Base-by-base conservation (phyloP, 1,140 invertebrate species). In the Streblospio benedicti region DNA sequence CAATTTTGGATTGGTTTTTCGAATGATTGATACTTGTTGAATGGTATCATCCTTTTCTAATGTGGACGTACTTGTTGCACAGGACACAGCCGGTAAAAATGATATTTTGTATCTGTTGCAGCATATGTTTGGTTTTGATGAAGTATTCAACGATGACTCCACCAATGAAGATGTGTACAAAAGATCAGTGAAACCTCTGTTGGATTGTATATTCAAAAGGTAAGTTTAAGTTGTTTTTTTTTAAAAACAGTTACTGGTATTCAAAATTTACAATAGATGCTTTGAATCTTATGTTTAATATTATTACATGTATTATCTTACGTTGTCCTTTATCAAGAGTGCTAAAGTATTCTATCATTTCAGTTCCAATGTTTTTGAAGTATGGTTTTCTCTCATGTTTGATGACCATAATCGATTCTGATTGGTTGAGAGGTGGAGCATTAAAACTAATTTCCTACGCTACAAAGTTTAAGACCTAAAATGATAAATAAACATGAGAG, bases 81-180 rank as follows among this genome's bases (percentile, higher is more conserved):
- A 30, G 4, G 23, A n/a, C 50, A 52, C n/a, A 0, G 1, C 23
- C 5, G 30, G 50, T 52, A 25, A 18, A 52, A 25, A 9, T 2
- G 25, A 20, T 56, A 20, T 50, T 27, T 57, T 28, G 49, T 60
- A 50, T 63, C 20, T 63, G 49, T 70, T 74, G 51, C 65, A 76
- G 75, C 75, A 76, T 66, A 69, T 74, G 53, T 74, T 76, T 66
- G 63, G 69, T 25, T 77, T 76, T 73, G 75, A 78, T 65, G 70
- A 75, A 57, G 76, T 77, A 16, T 77, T 78, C 69, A 68, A 74
- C 63, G 72, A 76, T 25, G 60, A 44, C 12, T 73, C 69, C 57
- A 60, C 63, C 2, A 76, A 78, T 67, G 70, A 76, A 60, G 74
- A 77, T 69, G 72, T 78, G 0, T 78, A 76, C 60, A 64, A 71